Base-by-base conservation (phyloP, 2,888 invertebrate species). In the Cheilosia soror region DNA sequence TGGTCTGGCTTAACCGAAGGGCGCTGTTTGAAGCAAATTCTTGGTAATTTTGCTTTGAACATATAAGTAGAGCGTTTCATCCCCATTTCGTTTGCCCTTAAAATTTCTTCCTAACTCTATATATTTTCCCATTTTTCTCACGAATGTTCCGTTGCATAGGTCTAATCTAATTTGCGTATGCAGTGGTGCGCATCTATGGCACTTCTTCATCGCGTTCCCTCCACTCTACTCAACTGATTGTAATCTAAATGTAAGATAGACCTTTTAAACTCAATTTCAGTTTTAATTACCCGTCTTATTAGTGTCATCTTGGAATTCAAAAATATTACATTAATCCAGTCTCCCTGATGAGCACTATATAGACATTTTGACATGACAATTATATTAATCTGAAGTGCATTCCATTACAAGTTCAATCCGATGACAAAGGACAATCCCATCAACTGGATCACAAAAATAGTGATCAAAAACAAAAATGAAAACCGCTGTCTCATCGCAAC, bases 231-330 rank as follows among this genome's bases (percentile, higher is more conserved):
- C 72, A 80, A 66, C n/a, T 47, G 44, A 33, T 29, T 15, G 55
- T 58, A 57, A 81, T 76, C 65, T 63, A 29, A 63, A 81, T 58
- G 68, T 63, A 33, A 55, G 55, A 47, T 63, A 66, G 29, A 15
- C 25, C 63, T 37, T 57, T 49, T 55, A 69, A 66, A 37, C 65
- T 76, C 20, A 15, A 80, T 76, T 80, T 80, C 69, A 75, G 44
- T 71, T 75, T 60, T 51, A 75, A 80, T 80, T 84, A 80, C 75
- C 69, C 84, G 53, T 65, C 84, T 69, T 69, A 84, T 84, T 80
- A 84, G 69, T 29, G 58, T 27, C 65, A 55, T 80, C 11, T 51
- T 55, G 25, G 40, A 58, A 60, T 44, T 37, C 11, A 37, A 37
- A 37, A 37, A 37, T 11, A 37, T 62, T 31, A 29, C 62, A 13